phyloP scores from a whole-genome alignment of 2,888 invertebrate genomes.

The Orthosia gracilis region DNA sequence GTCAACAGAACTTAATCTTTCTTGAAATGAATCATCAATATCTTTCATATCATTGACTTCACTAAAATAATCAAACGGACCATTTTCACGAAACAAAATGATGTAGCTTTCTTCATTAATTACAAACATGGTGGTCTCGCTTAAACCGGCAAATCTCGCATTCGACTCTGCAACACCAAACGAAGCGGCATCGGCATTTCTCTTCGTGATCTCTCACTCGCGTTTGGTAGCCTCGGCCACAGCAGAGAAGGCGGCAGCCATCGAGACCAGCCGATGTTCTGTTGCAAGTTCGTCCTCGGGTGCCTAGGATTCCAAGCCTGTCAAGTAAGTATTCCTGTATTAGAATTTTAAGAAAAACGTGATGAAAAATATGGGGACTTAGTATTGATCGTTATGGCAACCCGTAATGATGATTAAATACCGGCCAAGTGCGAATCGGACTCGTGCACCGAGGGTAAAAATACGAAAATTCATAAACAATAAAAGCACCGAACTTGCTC shows the following conservation, averaged over 20 bases:
- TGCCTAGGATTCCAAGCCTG: conserved; percentile 96
- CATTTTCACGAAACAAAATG: conserved; percentile 5
- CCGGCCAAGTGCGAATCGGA: too few species aligned
- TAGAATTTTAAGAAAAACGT: not conserved
- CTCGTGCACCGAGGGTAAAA: too few species aligned
- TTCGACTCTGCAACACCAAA: conserved; percentile 97
- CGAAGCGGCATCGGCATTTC: conserved; percentile 97
- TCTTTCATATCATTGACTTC: conserved; percentile 30
- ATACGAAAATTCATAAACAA: too few species aligned
- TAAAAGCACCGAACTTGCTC: too few species aligned
- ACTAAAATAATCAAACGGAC: conserved; percentile 6
- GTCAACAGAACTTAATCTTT: conserved; percentile 7
- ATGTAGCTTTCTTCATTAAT: conserved; percentile 87
- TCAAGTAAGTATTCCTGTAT: conserved; percentile 26
- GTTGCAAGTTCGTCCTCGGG: conserved; percentile 96
- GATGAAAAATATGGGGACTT: not conserved
- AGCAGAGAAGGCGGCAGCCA: conserved; percentile 96
- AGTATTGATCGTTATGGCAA: not conserved
- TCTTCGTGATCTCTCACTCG: conserved; percentile 95
- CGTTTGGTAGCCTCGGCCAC: conserved; percentile 97
- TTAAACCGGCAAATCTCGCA: conserved; percentile 96
- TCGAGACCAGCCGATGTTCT: conserved; percentile 96
- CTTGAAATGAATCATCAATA: conserved; percentile 21
- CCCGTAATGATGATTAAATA: not conserved
- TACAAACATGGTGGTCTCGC: conserved; percentile 96